Evolutionary conservation across 2,888 invertebrate genomes (phyloP).

Genomic region (Allolobophora icterica): DNA sequence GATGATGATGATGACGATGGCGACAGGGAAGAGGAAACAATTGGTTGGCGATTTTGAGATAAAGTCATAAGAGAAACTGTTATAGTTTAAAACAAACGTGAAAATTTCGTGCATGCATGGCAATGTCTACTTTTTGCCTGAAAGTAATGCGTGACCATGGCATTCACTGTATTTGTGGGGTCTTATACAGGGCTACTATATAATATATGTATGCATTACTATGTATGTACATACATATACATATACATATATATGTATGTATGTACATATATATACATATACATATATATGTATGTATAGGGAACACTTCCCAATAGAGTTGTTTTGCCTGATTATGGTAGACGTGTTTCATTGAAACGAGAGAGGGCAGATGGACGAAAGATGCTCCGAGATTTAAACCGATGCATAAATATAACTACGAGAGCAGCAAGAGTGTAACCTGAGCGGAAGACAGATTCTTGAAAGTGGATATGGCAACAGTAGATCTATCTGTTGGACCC

Average conservation of each 20-base stretch:
- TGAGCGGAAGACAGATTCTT: neutral
- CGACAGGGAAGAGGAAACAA: neutral
- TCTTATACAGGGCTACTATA: too few relatives aligned
- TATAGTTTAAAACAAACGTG: neutral
- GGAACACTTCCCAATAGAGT: neutral
- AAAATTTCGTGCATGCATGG: too few relatives aligned
- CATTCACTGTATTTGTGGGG: too few relatives aligned
- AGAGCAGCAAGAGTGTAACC: neutral
- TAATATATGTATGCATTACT: too few relatives aligned
- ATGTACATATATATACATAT: too few relatives aligned
- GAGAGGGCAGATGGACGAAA: neutral
- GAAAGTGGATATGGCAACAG: neutral
- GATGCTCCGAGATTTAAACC: neutral
- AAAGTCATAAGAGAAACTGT: neutral
- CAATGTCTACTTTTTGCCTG: too few relatives aligned
- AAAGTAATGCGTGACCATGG: too few relatives aligned
- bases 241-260: too few relatives aligned
- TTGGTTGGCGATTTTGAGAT: neutral
- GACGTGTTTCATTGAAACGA: neutral
- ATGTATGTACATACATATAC: too few relatives aligned
- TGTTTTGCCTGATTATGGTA: neutral
- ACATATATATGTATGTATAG: too few relatives aligned
- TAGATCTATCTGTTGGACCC: neutral
- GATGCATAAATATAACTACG: neutral
- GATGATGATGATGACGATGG: constrained; percentile 26